Evolutionary conservation across 2,888 invertebrate species (phyloP).

Genomic region (Luperina nickerlii): DNA sequence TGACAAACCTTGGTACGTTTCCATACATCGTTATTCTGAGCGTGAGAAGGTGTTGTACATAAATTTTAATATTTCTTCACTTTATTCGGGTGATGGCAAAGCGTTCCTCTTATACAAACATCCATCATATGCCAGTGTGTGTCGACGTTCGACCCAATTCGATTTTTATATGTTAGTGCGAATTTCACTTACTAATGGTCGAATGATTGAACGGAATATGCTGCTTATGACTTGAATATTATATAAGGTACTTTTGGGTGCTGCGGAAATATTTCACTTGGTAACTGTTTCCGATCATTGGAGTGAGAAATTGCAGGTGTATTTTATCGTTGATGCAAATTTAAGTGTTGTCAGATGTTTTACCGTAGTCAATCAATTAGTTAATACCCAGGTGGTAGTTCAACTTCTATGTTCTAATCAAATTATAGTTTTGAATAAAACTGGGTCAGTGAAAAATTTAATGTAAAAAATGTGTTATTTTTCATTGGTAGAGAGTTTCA

Average conservation of each 20-base stretch:
- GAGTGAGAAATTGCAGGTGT: conserved; percentile 20
- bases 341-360: background rate
- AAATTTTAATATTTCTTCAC: conserved; percentile 68
- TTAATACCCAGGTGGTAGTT: background rate
- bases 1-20: conserved; percentile 41
- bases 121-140: conserved; percentile 60
- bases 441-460: background rate
- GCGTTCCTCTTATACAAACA: conserved; percentile 51
- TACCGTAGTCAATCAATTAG: background rate
- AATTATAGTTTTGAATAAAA: background rate
- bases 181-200: conserved; percentile 63
- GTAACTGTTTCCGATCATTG: conserved; percentile 18
- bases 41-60: conserved; percentile 53
- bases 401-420: background rate
- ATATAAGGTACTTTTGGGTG: conserved; percentile 43
- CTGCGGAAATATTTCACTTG: conserved; percentile 34
- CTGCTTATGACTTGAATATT: conserved; percentile 63
- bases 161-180: conserved; percentile 61
- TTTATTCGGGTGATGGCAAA: conserved; percentile 55
- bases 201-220: conserved; percentile 62
- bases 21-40: conserved; percentile 40
- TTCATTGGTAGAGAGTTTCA: background rate
- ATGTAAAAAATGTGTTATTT: background rate
- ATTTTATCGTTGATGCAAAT: conserved; percentile 1
- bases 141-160: conserved; percentile 61